phyloP scores from a whole-genome alignment of 92 coral and sea anemone genomes.

The Epizoanthus ramosus region DNA sequence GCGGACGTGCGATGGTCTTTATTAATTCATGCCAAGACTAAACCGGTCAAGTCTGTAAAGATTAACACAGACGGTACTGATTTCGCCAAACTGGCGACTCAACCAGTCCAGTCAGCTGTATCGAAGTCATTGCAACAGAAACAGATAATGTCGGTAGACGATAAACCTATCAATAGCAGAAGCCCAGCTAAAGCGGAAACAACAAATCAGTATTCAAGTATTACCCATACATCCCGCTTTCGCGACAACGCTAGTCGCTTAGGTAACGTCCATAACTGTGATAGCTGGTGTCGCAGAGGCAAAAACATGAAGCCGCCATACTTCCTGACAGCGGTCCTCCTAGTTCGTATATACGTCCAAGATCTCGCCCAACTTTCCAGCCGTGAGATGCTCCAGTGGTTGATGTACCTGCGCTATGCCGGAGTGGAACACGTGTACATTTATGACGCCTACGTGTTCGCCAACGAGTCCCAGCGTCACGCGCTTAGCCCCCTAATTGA shows the following conservation, averaged over 20 bases:
- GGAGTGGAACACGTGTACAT: constrained; percentile 58
- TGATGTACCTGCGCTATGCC: constrained; percentile 51
- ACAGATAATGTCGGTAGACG: too few relatives aligned
- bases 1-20: too few relatives aligned
- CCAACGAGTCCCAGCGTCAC: constrained; percentile 48
- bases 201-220: background rate
- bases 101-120: too few relatives aligned
- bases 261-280: constrained; percentile 8
- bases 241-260: background rate
- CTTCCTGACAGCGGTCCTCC: constrained; percentile 54
- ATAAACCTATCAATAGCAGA: background rate
- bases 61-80: too few relatives aligned
- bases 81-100: too few relatives aligned
- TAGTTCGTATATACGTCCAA: constrained; percentile 48
- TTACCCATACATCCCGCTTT: background rate
- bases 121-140: too few relatives aligned
- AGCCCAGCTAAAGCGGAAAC: background rate
- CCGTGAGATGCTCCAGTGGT: constrained; percentile 60
- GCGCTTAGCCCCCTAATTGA: constrained; percentile 46
- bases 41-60: too few relatives aligned
- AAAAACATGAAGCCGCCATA: constrained; percentile 51
- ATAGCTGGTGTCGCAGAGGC: too few relatives aligned
- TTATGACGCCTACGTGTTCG: constrained; percentile 51
- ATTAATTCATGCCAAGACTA: too few relatives aligned
- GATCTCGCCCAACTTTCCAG: constrained; percentile 50